Base-by-base conservation (phyloP, 2,888 invertebrate genomes). In the Cotesia congregata region DNA sequence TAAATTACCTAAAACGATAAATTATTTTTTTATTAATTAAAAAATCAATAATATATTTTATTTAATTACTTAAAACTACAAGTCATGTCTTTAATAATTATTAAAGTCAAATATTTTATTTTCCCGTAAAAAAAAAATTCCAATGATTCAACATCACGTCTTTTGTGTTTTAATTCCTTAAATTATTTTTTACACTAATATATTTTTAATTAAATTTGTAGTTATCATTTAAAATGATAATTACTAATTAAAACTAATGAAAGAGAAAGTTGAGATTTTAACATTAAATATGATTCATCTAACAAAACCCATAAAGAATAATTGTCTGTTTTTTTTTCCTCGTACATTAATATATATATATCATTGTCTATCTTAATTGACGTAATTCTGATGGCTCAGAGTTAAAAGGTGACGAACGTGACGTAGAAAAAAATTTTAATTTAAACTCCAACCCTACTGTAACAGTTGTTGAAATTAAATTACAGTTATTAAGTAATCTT, bases 1-100 rank as follows among this genome's bases (percentile, higher is more conserved):
- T 62, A 94, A 91, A 91, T 97, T 97, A 78, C 97, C 96, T 96
- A 91, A 20, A 83, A 81, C 75, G 79, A 79, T 50, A 75, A 64
- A 74, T 69, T 30, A 41, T 6, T 72, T 69, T 30, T 59, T 15
- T 69, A 71, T 59, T 50, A 68, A 30, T 72, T 20, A 20, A 20
- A 20, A 20, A 20, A 1, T 20, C 20, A 20, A 20, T 20, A 20
- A 20, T 20, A 20, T 20, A 20, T 20, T 20, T 20, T 20, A 20
- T 20, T 20, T 20, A 20, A 20, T 20, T 20, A 20, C 20, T 20
- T 1, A 1, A 20, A 20, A 2, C 2, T 20, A 20, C 1, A 20
- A 20, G 20, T 20, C 20, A 20, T 20, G 1, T 20, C 3, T 30
- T 30, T 30, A 30, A 30, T 30, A 30, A 30, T 30, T 30, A 30